Conservation (phyloP, 2,888 invertebrate genomes). For the Stramonita haemastoma region DNA sequence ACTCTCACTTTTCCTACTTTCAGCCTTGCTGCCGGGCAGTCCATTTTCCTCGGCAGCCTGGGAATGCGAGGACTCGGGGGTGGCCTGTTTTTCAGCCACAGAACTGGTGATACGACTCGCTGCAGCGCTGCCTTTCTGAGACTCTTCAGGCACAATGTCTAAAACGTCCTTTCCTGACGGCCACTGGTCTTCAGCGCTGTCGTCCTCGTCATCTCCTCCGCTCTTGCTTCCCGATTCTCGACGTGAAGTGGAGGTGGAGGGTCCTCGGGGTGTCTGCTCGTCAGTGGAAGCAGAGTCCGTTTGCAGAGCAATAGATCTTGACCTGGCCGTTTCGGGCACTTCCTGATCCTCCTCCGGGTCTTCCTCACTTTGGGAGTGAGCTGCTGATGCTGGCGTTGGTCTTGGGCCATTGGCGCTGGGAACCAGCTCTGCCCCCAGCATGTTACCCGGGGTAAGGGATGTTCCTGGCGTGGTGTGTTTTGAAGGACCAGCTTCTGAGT, state of each 20-base stretch:
- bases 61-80: not conserved
- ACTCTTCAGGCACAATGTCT: constrained; percentile 39
- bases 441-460: not conserved
- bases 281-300: constrained; percentile 28
- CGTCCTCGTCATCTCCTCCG: constrained; percentile 19
- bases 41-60: constrained; percentile 4
- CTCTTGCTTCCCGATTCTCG: constrained; percentile 40
- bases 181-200: constrained; percentile 22
- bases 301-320: constrained; percentile 38
- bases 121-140: constrained; percentile 25
- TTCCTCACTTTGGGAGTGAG: constrained; percentile 5
- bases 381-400: constrained; percentile 20
- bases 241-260: constrained; percentile 11
- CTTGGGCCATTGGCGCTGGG: constrained; percentile 1
- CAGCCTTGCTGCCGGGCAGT: constrained; percentile 1
- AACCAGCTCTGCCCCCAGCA: not conserved
- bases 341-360: constrained; percentile 24
- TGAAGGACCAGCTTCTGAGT: not conserved
- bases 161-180: constrained; percentile 9
- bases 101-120: constrained; percentile 16
- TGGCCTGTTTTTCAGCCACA: not conserved
- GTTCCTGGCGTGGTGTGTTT: constrained; percentile 9
- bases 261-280: constrained; percentile 18
- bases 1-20: constrained; percentile 16
- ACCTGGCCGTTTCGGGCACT: constrained; percentile 16